phyloP scores from a whole-genome alignment of 2,113 vertebrate genomes.

The Heterotilapia buettikoferi region DNA sequence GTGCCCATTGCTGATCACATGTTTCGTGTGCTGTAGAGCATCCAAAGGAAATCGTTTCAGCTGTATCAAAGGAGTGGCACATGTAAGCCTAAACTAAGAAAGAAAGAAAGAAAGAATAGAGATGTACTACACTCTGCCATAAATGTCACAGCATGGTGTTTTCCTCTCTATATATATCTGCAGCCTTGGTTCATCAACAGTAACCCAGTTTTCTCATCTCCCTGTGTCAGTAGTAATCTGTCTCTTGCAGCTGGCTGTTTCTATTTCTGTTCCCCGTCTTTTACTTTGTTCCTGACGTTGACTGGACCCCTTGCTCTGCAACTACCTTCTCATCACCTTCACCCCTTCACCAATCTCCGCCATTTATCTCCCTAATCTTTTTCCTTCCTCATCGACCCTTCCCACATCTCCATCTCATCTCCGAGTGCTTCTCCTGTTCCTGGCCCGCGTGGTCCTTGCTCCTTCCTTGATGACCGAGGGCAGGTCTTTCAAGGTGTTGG shows the following conservation, averaged over 20 bases:
- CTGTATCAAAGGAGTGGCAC: not conserved
- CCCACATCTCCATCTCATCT: slow-evolving; percentile 14
- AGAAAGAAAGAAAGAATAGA: slow-evolving; percentile 2
- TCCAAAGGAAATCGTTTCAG: not conserved
- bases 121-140: not conserved
- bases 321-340: not conserved
- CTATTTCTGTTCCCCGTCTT: not conserved
- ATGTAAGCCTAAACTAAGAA: not conserved
- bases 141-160: not conserved
- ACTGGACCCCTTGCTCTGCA: not conserved
- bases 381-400: not conserved
- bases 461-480: not conserved
- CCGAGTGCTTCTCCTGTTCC: slow-evolving; percentile 23
- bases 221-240: not conserved
- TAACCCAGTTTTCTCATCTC: not conserved
- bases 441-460: not conserved
- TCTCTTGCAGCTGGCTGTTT: not conserved
- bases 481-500: slow-evolving; percentile 40
- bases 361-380: not conserved
- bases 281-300: not conserved
- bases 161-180: not conserved
- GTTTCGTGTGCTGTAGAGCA: not conserved
- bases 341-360: not conserved
- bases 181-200: not conserved
- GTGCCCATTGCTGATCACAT: not conserved